These are phyloP conservation scores for Centropus bengalensis DNA, from an alignment of 2,113 vertebrate genomes.

Conservation along the genomic window DNA sequence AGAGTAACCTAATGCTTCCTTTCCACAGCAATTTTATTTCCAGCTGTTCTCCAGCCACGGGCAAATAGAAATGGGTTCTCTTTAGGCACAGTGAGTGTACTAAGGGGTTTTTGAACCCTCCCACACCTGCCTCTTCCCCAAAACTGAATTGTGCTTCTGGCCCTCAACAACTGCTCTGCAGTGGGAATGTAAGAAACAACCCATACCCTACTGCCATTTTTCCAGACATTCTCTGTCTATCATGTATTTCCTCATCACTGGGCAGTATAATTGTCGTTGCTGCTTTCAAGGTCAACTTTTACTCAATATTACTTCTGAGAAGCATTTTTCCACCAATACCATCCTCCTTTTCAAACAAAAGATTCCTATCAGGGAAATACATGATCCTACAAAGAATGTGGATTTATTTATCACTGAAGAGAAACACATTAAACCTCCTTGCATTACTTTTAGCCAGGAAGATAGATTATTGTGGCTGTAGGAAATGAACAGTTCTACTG, in stretches of 20 bases:
- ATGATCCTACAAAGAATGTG: neutral
- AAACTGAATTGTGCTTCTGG: neutral
- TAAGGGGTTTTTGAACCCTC: neutral
- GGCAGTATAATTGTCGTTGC: neutral
- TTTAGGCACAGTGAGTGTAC: neutral
- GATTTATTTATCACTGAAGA: neutral
- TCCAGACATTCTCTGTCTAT: neutral
- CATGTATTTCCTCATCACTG: neutral
- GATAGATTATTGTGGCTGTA: neutral
- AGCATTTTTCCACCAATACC: neutral
- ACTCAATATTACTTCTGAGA: neutral
- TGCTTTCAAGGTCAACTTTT: slow-evolving; percentile 17
- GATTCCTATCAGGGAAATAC: neutral
- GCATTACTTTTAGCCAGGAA: neutral
- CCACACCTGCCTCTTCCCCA: neutral
- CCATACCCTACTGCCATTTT: neutral
- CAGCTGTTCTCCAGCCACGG: neutral
- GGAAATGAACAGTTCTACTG: neutral
- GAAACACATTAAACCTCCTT: neutral
- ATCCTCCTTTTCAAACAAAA: neutral
- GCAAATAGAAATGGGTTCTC: neutral
- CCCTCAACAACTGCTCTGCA: neutral
- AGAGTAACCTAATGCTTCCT: neutral
- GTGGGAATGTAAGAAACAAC: neutral
- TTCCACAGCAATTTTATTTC: neutral